Conservation (phyloP, 2,797 vertebrate genomes). For the Anguilla marmorata region DNA sequence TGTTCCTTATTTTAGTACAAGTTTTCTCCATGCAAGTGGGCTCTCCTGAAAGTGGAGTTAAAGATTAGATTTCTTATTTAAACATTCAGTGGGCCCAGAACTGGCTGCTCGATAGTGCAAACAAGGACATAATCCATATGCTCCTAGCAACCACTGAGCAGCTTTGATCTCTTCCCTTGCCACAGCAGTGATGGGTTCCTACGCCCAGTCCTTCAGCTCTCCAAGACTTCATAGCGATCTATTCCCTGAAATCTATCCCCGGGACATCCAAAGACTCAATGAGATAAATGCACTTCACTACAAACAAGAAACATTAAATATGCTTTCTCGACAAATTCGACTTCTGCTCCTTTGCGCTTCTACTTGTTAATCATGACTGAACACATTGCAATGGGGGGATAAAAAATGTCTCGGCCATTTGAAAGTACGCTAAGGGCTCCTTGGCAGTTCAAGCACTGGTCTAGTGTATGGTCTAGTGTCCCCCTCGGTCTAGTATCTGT, state of each 20-base stretch:
- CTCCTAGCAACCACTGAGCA: constrained; percentile 46
- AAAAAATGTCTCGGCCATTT: background rate
- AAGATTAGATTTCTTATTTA: background rate
- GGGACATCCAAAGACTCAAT: background rate
- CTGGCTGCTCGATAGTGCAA: constrained; percentile 18
- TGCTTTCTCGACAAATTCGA: background rate
- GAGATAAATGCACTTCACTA: background rate
- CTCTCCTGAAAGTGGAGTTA: background rate
- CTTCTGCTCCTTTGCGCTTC: background rate
- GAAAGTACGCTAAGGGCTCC: background rate
- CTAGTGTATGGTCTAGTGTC: too few species aligned
- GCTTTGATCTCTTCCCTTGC: constrained; percentile 31
- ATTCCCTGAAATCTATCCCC: constrained; percentile 8
- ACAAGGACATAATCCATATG: constrained; percentile 32
- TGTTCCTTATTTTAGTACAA: too few species aligned
- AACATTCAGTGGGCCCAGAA: background rate
- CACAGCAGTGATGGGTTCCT: background rate
- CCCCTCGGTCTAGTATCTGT: too few species aligned
- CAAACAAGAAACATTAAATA: background rate
- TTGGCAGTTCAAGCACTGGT: too few species aligned
- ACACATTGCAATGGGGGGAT: background rate
- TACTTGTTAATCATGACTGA: background rate
- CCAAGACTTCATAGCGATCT: constrained; percentile 12
- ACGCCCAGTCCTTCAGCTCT: background rate
- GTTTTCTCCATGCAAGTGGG: background rate